A percentile compares a stretch with the other conserved stretches of the same genome.
Evolutionary conservation across 2,888 invertebrate genomes (phyloP).

Genomic region (Coelinius sp.): DNA sequence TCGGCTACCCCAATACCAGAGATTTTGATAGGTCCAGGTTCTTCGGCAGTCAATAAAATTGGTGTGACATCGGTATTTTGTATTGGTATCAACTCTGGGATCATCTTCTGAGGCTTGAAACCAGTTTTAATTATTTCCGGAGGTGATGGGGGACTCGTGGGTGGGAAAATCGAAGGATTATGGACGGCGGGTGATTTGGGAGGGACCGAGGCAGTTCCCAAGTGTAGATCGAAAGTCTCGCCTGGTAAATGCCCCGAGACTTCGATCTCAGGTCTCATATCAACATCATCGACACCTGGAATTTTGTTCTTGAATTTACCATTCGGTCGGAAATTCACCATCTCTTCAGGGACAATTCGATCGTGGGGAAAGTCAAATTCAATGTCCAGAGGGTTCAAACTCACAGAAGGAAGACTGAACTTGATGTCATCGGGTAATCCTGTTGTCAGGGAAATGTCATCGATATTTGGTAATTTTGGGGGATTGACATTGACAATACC

Average conservation of each 20-base stretch:
- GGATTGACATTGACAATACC: not conserved
- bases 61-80: slow-evolving; percentile 13
- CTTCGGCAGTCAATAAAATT: slow-evolving; percentile 20
- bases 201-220: slow-evolving; percentile 55
- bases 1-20: slow-evolving; percentile 68
- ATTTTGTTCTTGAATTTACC: slow-evolving; percentile 63
- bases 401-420: slow-evolving; percentile 45
- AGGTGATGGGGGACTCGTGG: not conserved
- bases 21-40: slow-evolving; percentile 40
- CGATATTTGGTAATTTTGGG: not conserved
- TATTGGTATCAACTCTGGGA: not conserved
- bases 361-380: slow-evolving; percentile 62
- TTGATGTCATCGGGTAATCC: slow-evolving; percentile 29
- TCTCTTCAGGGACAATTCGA: slow-evolving; percentile 61
- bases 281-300: slow-evolving; percentile 46
- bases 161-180: not conserved
- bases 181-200: not conserved
- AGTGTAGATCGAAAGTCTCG: slow-evolving; percentile 61
- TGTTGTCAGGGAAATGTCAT: slow-evolving; percentile 25
- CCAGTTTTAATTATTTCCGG: not conserved
- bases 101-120: not conserved
- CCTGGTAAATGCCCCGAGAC: slow-evolving; percentile 60
- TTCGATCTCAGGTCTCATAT: slow-evolving; percentile 56
- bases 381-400: slow-evolving; percentile 53
- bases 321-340: slow-evolving; percentile 60